Evolutionary conservation across 2,113 vertebrate species (phyloP), one percentile per base, ranked within the genome.

Genomic region (Oreochromis tanganicae): DNA sequence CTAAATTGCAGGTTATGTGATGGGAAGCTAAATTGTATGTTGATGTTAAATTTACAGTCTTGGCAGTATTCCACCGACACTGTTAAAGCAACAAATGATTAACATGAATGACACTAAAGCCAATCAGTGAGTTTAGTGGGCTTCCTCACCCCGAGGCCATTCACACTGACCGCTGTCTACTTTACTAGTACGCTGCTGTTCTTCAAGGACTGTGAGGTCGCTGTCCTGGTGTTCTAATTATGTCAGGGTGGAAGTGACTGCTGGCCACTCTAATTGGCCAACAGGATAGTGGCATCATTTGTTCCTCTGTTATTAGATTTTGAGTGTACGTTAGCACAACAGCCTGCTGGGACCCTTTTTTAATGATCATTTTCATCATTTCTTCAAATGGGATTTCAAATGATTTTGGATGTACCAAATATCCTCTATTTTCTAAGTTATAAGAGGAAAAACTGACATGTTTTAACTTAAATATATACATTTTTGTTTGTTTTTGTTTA

Each of bases 141-240:
- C 19, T 41, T 24, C 57, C 59, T 5, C 29, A 38, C 36, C 32
- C 32, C 5, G 19, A 21, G 43, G 50, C 66, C 29, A 41, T 83
- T 34, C 21, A 78, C 50, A 87, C 80, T 29, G 71, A 88, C 43
- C 63, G 68, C 43, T 9, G 83, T 82, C 24, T 19, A 11, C 50
- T 90, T 92, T 43, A 82, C 89, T 81, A 73, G 48, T 84, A 89
- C 36, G 66, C 85, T 82, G 68, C 84, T 87, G 56, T 46, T 63
- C 75, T 86, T 61, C 55, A 81, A 80, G 63, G 46, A 89, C 75
- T 84, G 83, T 89, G 86, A 85, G 88, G 86, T 88, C 85, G 86
- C 57, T 82, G 34, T 61, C 80, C 75, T 86, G 78, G 38, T 66
- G 73, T 81, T 84, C 66, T 89, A 81, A 89, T 95, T 87, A 87